phyloP scores from a whole-genome alignment of 2,113 vertebrate species.

The Artemisiospiza belli region DNA sequence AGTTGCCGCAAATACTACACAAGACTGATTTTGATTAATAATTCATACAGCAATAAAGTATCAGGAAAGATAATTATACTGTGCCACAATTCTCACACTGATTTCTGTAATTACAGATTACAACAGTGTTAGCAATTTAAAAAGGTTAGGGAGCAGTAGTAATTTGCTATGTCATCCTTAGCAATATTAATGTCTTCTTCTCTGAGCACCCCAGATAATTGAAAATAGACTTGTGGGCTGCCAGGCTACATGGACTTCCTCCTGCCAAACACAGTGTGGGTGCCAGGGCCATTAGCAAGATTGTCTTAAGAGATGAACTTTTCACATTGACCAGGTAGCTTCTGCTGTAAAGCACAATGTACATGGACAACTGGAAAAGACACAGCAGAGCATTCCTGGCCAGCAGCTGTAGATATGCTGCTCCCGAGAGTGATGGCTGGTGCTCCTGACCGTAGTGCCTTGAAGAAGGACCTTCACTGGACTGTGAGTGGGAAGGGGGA shows the following conservation, averaged over 20 bases:
- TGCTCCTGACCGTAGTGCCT: not conserved
- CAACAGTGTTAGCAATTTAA: slow-evolving; percentile 84
- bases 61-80: slow-evolving; percentile 85
- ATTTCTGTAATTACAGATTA: slow-evolving; percentile 88
- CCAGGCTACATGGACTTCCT: slow-evolving; percentile 44
- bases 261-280: slow-evolving; percentile 22
- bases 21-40: slow-evolving; percentile 88
- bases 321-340: slow-evolving; percentile 31
- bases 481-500: not conserved
- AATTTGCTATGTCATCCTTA: slow-evolving; percentile 84
- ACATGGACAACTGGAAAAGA: not conserved
- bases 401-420: not conserved
- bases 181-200: slow-evolving; percentile 75
- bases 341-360: not conserved
- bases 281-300: slow-evolving; percentile 26
- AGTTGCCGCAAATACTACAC: slow-evolving; percentile 83
- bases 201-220: slow-evolving; percentile 73
- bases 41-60: slow-evolving; percentile 86
- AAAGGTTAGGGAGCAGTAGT: slow-evolving; percentile 81
- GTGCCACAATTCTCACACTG: slow-evolving; percentile 83
- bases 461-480: not conserved
- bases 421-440: not conserved
- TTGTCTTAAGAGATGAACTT: slow-evolving; percentile 47
- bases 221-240: slow-evolving; percentile 70
- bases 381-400: not conserved